Conservation (phyloP, 2,113 vertebrate genomes). For the Merops nubicus region DNA sequence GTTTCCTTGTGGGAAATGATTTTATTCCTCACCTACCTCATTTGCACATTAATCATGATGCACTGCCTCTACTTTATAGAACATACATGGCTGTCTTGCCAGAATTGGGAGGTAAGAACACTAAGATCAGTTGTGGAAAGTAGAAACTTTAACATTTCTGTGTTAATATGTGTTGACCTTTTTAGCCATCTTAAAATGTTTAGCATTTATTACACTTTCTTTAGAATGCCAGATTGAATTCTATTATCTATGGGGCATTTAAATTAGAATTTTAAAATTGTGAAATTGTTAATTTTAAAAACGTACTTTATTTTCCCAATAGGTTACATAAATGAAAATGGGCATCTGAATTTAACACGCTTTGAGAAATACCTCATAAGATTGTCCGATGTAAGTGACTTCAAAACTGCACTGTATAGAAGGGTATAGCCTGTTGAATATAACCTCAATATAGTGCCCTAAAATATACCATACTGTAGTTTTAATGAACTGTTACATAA, state of each 20-base stretch:
- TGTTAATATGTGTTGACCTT: neutral
- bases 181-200: neutral
- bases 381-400: slow-evolving; percentile 88
- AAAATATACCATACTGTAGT: neutral
- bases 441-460: neutral
- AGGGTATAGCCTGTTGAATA: neutral
- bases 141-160: neutral
- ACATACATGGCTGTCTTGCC: slow-evolving; percentile 93
- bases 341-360: slow-evolving; percentile 89
- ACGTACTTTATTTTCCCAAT: slow-evolving; percentile 11
- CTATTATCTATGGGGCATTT: neutral
- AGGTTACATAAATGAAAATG: slow-evolving; percentile 98
- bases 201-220: neutral
- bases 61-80: slow-evolving; percentile 93
- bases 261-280: neutral
- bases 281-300: neutral
- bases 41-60: slow-evolving; percentile 97
- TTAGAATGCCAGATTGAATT: neutral
- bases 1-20: slow-evolving; percentile 98
- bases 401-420: neutral
- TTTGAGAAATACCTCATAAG: slow-evolving; percentile 96
- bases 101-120: slow-evolving; percentile 86
- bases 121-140: neutral
- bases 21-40: slow-evolving; percentile 99
- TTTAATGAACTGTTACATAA: neutral